These are phyloP conservation scores for Synodontis membranacea DNA, from an alignment of 2,113 vertebrate species.

Conservation along the genomic window DNA sequence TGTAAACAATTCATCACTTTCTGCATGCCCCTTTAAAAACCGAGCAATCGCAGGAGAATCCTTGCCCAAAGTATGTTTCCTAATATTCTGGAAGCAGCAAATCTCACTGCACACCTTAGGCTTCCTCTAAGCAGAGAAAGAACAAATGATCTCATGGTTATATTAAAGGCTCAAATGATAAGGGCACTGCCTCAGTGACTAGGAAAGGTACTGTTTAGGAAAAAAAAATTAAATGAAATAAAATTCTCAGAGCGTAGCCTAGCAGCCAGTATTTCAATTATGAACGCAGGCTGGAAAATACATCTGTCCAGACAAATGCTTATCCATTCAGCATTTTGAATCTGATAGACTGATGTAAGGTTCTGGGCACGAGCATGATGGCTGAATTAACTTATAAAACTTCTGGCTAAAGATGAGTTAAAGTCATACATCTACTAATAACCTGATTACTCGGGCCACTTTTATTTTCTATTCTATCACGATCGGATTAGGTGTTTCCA, in stretches of 20 bases:
- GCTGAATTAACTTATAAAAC: not conserved
- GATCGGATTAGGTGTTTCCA: not conserved
- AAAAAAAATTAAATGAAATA: too few species aligned
- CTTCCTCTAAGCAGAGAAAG: not conserved
- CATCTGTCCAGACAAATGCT: not conserved
- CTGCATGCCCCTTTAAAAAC: not conserved
- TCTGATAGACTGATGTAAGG: not conserved
- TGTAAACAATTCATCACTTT: not conserved
- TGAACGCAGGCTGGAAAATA: not conserved
- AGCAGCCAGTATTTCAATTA: not conserved
- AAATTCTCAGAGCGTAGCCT: not conserved
- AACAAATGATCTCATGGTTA: too few species aligned
- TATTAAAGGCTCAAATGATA: not conserved
- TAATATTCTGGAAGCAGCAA: not conserved
- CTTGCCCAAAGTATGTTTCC: not conserved
- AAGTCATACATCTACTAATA: not conserved
- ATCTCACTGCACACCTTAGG: not conserved
- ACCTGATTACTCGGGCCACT: not conserved
- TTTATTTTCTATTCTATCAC: not conserved
- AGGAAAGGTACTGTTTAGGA: not conserved
- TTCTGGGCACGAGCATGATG: not conserved
- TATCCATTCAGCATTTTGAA: not conserved
- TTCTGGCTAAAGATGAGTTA: not conserved
- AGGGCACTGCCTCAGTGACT: not conserved
- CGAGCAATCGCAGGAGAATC: not conserved